A percentile compares a stretch with the other conserved stretches of the same genome.
Conservation (phyloP, 2,888 invertebrate species). For the Polydrusus pterygomalis region DNA sequence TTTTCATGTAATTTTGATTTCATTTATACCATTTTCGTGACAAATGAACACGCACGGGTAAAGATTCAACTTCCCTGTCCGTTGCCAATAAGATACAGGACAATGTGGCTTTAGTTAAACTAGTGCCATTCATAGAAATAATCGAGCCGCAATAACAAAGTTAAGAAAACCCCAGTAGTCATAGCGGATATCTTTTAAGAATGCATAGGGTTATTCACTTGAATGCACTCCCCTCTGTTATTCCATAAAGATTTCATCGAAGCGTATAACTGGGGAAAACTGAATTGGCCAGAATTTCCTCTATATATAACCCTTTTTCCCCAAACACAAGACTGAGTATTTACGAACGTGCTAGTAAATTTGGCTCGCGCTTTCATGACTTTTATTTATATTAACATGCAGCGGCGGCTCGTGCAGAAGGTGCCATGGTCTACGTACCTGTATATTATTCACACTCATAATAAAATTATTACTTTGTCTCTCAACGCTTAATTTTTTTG, state of each 20-base stretch:
- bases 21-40: too few species aligned
- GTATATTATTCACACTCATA: too few species aligned
- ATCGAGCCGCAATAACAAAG: background rate
- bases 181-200: conserved; percentile 54
- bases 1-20: too few species aligned
- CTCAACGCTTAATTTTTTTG: too few species aligned
- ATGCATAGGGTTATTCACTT: conserved; percentile 53
- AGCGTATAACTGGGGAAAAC: conserved; percentile 35
- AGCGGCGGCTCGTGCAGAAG: too few species aligned
- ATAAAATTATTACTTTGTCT: too few species aligned
- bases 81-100: background rate
- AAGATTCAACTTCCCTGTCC: too few species aligned
- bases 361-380: background rate
- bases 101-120: background rate
- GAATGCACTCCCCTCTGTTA: conserved; percentile 46
- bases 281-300: conserved; percentile 29
- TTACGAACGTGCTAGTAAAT: conserved; percentile 13
- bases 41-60: too few species aligned
- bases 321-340: conserved; percentile 4
- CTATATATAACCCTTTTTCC: conserved; percentile 11
- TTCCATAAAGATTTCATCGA: conserved; percentile 34
- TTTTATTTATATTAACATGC: conserved; percentile 2
- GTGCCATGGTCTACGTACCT: too few species aligned
- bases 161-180: conserved; percentile 37
- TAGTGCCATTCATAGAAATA: background rate